Percentiles rank a stretch among this genome's conserved stretches.
Evolutionary conservation across 2,113 vertebrate genomes (phyloP).

Genomic region (Brevimyrus niger): DNA sequence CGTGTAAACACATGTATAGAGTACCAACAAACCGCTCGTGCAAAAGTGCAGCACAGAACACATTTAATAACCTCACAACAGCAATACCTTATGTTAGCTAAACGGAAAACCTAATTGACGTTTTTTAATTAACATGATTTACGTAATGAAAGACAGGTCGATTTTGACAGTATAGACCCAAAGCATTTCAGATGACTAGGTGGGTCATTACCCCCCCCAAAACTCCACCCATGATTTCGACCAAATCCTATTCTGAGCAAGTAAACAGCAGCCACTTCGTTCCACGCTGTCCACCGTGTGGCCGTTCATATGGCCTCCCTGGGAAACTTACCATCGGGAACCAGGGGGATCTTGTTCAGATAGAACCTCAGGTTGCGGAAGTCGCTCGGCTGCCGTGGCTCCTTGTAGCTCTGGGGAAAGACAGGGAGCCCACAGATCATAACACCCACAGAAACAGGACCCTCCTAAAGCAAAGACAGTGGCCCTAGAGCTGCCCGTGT

Average conservation of each 20-base stretch:
- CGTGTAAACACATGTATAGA: background rate
- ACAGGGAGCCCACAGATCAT: background rate
- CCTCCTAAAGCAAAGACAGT: background rate
- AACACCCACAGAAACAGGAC: background rate
- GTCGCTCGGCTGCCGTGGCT: constrained; percentile 79
- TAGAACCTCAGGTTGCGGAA: constrained; percentile 94
- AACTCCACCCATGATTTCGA: background rate
- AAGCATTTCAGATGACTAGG: background rate
- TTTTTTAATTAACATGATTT: too few relatives aligned
- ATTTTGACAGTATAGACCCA: background rate
- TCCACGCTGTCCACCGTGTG: background rate
- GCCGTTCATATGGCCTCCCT: background rate
- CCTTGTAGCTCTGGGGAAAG: constrained; percentile 77
- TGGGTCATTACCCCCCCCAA: background rate
- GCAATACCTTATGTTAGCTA: background rate
- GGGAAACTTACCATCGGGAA: constrained; percentile 80
- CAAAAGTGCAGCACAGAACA: background rate
- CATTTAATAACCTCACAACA: background rate
- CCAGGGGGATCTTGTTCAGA: constrained; percentile 93
- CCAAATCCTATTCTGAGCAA: background rate
- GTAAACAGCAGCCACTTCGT: background rate
- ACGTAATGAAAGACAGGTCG: background rate
- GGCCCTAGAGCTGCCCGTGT: background rate
- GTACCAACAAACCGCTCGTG: background rate
- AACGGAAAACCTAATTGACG: background rate